Conservation (phyloP, 53 echinoderm and acorn worm genomes). For the Zoroaster sp. region DNA sequence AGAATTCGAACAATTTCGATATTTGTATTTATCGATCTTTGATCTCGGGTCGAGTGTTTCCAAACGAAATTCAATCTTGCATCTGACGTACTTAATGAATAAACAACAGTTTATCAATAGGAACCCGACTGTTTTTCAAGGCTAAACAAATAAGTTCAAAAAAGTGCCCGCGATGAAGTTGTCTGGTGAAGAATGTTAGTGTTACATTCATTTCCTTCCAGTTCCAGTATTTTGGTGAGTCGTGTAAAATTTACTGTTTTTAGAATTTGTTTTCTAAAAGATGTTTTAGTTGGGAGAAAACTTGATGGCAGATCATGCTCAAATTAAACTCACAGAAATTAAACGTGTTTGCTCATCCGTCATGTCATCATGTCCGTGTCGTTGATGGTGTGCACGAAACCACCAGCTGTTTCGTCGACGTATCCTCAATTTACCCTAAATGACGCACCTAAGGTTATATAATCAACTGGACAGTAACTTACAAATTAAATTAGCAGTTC, state of each 20-base stretch:
- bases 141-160: slow-evolving; percentile 3
- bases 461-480: too few species aligned
- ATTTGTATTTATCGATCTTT: not conserved
- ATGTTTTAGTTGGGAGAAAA: too few species aligned
- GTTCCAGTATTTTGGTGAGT: not conserved
- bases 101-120: not conserved
- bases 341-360: too few species aligned
- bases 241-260: not conserved
- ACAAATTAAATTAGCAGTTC: too few species aligned
- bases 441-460: too few species aligned
- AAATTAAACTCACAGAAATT: too few species aligned
- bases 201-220: not conserved
- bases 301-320: too few species aligned
- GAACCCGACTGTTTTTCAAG: not conserved
- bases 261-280: too few species aligned
- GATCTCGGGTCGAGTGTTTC: not conserved
- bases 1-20: not conserved
- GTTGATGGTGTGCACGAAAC: too few species aligned
- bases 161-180: slow-evolving; percentile 21
- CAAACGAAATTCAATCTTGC: not conserved
- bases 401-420: too few species aligned
- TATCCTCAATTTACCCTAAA: too few species aligned
- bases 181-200: not conserved
- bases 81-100: not conserved
- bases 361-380: too few species aligned